Base-by-base conservation (phyloP, 1,140 invertebrate genomes). In the Philotrypesis tridentata region DNA sequence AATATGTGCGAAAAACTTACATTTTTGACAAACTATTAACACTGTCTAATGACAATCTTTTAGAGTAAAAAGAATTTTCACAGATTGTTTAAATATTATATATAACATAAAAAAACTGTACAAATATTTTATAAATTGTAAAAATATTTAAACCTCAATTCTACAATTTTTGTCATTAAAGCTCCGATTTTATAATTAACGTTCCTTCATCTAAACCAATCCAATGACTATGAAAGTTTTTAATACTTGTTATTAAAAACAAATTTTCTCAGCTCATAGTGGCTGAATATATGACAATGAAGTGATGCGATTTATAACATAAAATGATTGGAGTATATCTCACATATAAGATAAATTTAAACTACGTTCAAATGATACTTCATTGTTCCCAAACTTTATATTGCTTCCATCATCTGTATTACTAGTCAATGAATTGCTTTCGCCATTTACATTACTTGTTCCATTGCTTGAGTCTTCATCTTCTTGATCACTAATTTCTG, bases 281-380 rank as follows among this genome's bases (percentile, higher is more conserved):
- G 25, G 29, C 25, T 14, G 27, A 33, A 61, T 75, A 75, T n/a
- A 33, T 76, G 60, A 76, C 0, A 43, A 68, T 68, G 23, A 68
- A 27, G 8, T 27, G 12, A 77, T n/a, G 9, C 9, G 31, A 23
- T 77, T 27, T 29, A 70, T 27, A 70, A 72, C 33, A n/a, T 70
- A 67, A 29, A 70, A 55, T n/a, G 23, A 55, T 55, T 6, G 67
- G n/a, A 70, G 27, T 55, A 55, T 70, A 6, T 37, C 27, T 75
- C 43, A 91, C 76, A 90, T 88, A n/a, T 91, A 89, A 21, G 89
- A 88, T 37, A 91, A 74, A 81, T 85, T 87, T 60, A 91, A 85
- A n/a, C 88, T 88, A 7, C 87, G 88, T 83, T 91, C 89, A 29
- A 89, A 91, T 4, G 87, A 86, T 14, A 90, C 88, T 87, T 91